phyloP scores from a whole-genome alignment of 2,888 invertebrate species.

The Eristalinus aeneus region DNA sequence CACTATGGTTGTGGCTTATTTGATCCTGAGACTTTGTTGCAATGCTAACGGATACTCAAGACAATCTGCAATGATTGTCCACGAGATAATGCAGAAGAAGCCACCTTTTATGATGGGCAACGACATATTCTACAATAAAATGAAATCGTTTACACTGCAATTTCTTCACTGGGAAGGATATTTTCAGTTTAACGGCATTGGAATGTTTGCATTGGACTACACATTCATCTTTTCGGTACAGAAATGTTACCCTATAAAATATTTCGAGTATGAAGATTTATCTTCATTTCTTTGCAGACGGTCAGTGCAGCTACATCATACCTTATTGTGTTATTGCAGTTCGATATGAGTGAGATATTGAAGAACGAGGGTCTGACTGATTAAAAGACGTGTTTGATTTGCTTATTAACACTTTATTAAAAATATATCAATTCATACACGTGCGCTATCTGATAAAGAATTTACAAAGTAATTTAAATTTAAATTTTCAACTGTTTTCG shows the following conservation, averaged over 20 bases:
- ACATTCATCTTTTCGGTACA: constrained; percentile 81
- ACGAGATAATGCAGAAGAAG: constrained; percentile 81
- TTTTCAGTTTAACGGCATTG: constrained; percentile 80
- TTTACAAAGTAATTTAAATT: not conserved
- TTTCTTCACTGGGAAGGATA: constrained; percentile 80
- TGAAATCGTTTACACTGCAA: constrained; percentile 80
- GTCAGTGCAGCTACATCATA: constrained; percentile 80
- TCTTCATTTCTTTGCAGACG: constrained; percentile 74
- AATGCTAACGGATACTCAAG: constrained; percentile 78
- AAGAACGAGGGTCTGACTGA: constrained; percentile 75
- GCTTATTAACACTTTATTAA: not conserved
- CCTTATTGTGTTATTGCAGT: constrained; percentile 80
- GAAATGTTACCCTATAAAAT: not conserved
- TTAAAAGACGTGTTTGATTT: not conserved
- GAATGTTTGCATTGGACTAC: constrained; percentile 79
- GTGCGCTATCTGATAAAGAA: not conserved
- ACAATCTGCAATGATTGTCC: constrained; percentile 79
- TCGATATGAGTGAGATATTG: constrained; percentile 78
- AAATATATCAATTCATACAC: not conserved
- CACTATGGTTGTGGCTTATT: constrained; percentile 77
- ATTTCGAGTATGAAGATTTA: too few relatives aligned
- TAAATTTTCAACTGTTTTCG: not conserved
- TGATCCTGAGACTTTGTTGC: constrained; percentile 77
- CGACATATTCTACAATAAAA: constrained; percentile 80
- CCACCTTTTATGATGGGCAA: constrained; percentile 80